Conservation (phyloP, 2,113 vertebrate species). For the Sylvia atricapilla region DNA sequence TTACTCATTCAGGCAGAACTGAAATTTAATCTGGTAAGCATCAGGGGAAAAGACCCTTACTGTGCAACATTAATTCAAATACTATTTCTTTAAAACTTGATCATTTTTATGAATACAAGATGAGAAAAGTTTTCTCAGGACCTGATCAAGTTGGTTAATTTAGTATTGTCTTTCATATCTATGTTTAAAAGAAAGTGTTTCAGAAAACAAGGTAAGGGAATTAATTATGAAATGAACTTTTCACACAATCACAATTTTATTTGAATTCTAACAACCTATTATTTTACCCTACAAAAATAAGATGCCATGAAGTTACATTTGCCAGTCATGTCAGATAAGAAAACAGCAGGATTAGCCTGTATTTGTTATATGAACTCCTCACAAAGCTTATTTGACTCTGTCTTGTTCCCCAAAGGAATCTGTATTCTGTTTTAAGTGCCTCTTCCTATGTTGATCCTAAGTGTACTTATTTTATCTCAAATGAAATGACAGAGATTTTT, state of each 20-base stretch:
- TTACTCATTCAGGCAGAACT: neutral
- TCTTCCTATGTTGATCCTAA: neutral
- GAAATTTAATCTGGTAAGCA: neutral
- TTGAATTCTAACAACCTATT: neutral
- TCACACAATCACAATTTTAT: neutral
- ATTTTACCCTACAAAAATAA: neutral
- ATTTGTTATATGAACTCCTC: neutral
- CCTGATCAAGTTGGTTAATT: neutral
- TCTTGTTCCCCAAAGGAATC: neutral
- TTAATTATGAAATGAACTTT: neutral
- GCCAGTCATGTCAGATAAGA: neutral
- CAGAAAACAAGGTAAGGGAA: neutral
- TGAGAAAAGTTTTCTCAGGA: neutral
- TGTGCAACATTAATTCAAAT: neutral
- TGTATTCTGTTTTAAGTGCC: neutral
- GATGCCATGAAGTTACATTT: neutral
- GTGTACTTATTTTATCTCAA: neutral
- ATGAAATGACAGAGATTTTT: neutral
- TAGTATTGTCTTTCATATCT: neutral
- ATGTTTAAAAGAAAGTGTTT: neutral
- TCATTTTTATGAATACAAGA: neutral
- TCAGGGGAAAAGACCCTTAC: neutral
- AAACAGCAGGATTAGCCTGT: neutral
- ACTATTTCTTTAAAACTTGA: neutral
- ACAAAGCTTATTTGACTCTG: neutral